Conservation (phyloP, 2,888 invertebrate genomes). For the Drosophila prolongata region DNA sequence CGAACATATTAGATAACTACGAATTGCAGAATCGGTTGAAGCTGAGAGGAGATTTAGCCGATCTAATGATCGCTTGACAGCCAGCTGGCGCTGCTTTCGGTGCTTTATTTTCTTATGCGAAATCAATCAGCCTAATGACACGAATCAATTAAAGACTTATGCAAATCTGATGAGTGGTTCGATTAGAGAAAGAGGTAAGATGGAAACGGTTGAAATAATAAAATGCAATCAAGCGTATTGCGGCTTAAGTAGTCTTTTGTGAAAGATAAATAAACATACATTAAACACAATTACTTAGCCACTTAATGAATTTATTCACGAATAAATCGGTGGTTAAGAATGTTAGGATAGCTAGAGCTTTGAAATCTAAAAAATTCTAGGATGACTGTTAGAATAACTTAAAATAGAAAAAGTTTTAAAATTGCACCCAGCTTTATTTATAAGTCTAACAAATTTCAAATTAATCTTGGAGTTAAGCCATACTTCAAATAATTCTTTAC, state of each 20-base stretch:
- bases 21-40: constrained; percentile 14
- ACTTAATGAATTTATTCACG: too few relatives aligned
- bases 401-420: too few relatives aligned
- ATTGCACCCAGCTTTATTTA: too few relatives aligned
- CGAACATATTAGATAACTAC: constrained; percentile 67
- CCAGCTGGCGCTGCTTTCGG: constrained; percentile 55
- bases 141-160: constrained; percentile 58
- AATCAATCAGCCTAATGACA: constrained; percentile 68
- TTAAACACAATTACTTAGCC: too few relatives aligned
- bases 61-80: constrained; percentile 33
- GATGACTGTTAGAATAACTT: too few relatives aligned
- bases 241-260: neutral
- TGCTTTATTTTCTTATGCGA: constrained; percentile 41
- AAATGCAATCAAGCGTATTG: neutral
- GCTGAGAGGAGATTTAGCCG: constrained; percentile 31
- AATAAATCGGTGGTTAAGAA: too few relatives aligned
- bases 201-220: neutral
- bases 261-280: too few relatives aligned
- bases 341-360: too few relatives aligned
- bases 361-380: too few relatives aligned
- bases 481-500: too few relatives aligned
- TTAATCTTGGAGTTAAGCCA: too few relatives aligned
- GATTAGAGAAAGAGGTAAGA: neutral
- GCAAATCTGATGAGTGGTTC: constrained; percentile 22
- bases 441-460: too few relatives aligned